Evolutionary conservation across 2,888 invertebrate genomes (phyloP).

Genomic region (Torymus tubicola): DNA sequence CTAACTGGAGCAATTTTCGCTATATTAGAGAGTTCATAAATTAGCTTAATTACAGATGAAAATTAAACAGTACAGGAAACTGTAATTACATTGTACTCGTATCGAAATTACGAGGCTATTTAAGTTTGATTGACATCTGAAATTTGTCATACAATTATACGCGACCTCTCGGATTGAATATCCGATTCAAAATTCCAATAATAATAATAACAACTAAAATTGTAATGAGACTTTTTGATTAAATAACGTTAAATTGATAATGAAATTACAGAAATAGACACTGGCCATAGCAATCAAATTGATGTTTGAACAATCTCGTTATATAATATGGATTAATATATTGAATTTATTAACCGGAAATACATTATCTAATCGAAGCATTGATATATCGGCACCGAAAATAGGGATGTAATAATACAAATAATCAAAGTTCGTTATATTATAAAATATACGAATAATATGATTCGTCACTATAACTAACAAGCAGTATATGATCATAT

Average conservation of each 20-base stretch:
- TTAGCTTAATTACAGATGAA: conserved; percentile 19
- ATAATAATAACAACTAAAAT: background rate
- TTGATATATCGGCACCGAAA: too few relatives aligned
- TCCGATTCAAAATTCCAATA: conserved; percentile 22
- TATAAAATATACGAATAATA: too few relatives aligned
- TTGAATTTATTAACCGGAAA: too few relatives aligned
- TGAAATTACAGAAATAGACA: background rate
- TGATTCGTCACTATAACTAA: too few relatives aligned
- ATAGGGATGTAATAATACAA: too few relatives aligned
- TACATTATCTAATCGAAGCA: too few relatives aligned
- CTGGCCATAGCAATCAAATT: background rate
- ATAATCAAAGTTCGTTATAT: background rate
- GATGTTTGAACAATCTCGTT: background rate
- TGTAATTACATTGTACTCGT: conserved; percentile 26
- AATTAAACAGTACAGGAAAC: conserved; percentile 15
- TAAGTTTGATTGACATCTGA: conserved; percentile 24
- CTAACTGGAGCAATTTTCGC: background rate
- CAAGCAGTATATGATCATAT: too few relatives aligned
- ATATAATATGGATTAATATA: too few relatives aligned
- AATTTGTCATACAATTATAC: conserved; percentile 16
- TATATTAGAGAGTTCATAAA: background rate
- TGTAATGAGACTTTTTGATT: background rate
- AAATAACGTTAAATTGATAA: conserved; percentile 9
- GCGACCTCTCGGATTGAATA: background rate
- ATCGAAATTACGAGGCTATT: conserved; percentile 8